Conservation (phyloP, 2,113 vertebrate genomes). For the Phoxinus phoxinus region DNA sequence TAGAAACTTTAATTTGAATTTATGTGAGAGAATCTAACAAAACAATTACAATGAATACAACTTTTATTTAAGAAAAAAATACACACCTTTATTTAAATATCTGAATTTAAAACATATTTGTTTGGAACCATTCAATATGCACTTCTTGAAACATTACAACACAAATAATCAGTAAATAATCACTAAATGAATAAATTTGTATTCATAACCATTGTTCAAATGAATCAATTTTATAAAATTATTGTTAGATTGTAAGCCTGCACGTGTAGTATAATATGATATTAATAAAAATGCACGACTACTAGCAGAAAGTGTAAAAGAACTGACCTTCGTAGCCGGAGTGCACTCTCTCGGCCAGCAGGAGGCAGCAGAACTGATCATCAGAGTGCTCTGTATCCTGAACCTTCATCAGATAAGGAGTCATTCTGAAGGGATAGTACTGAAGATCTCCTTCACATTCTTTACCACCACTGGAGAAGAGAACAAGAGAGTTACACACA, state of each 20-base stretch:
- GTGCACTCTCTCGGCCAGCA: slow-evolving; percentile 93
- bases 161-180: too few species aligned
- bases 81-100: not conserved
- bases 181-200: too few species aligned
- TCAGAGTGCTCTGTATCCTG: slow-evolving; percentile 77
- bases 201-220: not conserved
- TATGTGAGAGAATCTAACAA: too few species aligned
- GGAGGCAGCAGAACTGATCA: slow-evolving; percentile 90
- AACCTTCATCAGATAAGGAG: slow-evolving; percentile 91
- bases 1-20: too few species aligned
- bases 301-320: not conserved
- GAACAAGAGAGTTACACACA: not conserved
- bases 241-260: too few species aligned
- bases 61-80: too few species aligned
- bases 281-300: not conserved
- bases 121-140: not conserved
- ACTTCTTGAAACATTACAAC: too few species aligned
- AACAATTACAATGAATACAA: too few species aligned
- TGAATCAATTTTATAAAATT: not conserved
- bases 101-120: not conserved
- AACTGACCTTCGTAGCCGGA: slow-evolving; percentile 93
- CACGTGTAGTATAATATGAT: not conserved
- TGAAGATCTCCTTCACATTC: slow-evolving; percentile 75
- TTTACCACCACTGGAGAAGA: slow-evolving; percentile 76
- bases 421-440: slow-evolving; percentile 94